Percentiles rank a stretch among this genome's conserved stretches.
phyloP scores from a whole-genome alignment of 1,140 invertebrate species.

The Cheumatopsyche charites region DNA sequence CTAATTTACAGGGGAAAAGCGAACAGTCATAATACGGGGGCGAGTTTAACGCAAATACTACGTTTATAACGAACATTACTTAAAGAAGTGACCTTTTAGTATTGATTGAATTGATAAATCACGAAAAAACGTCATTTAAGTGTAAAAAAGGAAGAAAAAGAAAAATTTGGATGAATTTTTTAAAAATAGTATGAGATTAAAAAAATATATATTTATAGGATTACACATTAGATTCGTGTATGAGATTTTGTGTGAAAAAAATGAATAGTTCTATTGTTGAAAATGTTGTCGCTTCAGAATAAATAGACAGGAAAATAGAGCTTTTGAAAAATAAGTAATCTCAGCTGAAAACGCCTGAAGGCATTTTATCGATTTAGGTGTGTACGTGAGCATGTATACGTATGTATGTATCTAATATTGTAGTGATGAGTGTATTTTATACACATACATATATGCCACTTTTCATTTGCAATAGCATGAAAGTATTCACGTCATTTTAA shows the following conservation, averaged over 20 bases:
- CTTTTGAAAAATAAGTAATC: slow-evolving; percentile 1
- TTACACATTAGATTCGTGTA: no score
- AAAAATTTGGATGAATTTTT: no score
- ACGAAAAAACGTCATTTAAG: no score
- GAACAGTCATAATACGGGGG: neutral
- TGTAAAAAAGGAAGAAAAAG: no score
- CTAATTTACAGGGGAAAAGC: slow-evolving; percentile 19
- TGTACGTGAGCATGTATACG: neutral
- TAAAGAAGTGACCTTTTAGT: no score
- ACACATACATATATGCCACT: neutral
- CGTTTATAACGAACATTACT: neutral
- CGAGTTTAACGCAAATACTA: neutral
- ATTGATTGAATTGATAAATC: no score
- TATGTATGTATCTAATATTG: neutral
- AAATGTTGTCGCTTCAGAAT: no score
- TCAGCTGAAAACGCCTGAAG: slow-evolving; percentile 3
- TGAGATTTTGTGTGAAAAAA: no score
- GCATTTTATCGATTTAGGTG: slow-evolving; percentile 17
- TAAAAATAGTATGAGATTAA: no score
- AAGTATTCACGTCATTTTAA: neutral
- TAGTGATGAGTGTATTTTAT: neutral
- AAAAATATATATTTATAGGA: no score
- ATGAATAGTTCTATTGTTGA: no score
- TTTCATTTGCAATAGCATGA: neutral
- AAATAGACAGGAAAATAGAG: no score